Evolutionary conservation across 1,140 invertebrate genomes (phyloP), one percentile per base, ranked within the genome.

Genomic region (Polypedilum vanderplanki): DNA sequence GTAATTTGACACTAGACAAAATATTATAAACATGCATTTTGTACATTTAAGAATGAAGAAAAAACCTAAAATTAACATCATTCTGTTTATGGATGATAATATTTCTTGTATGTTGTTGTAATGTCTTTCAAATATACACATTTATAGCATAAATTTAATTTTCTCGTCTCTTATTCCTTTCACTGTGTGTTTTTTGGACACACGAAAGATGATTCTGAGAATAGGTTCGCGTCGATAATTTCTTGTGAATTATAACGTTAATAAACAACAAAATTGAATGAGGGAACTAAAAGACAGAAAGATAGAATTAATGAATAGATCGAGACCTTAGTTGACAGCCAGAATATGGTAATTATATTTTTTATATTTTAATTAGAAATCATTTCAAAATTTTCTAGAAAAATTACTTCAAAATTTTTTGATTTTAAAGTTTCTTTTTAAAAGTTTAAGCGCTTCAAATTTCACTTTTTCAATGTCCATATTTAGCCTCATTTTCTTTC

Each of bases 1-100:
- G 46, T 57, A 57, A 57, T 57, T 57, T 57, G 46, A 57, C 46
- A 57, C 46, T 57, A 57, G 46, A 57, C 46, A 57, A 57, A 57
- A 57, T 57, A 33, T 33, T 33, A 33, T 33, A 57, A n/a, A 57
- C 46, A 57, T 57, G 46, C 46, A 57, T n/a, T 33, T 33, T 33
- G 24, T 33, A 57, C 46, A 57, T 57, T n/a, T 33, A 33, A 33
- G 46, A 57, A 57, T 57, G 46, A 57, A 33, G 5, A 33, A 33
- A 33, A 33, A 33, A n/a, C 46, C 46, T 57, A 57, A 57, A 57
- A 57, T 57, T 57, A 57, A 57, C 46, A 57, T 57, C 46, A 57
- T 57, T 57, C 10, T 57, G 12, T 57, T 57, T 57, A 57, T 57
- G 46, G 46, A 57, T 57, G 46, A 57, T 57, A 57, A 57, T 57